Evolutionary conservation across 2,113 vertebrate genomes (phyloP).

Genomic region (Cynoglossus semilaevis): DNA sequence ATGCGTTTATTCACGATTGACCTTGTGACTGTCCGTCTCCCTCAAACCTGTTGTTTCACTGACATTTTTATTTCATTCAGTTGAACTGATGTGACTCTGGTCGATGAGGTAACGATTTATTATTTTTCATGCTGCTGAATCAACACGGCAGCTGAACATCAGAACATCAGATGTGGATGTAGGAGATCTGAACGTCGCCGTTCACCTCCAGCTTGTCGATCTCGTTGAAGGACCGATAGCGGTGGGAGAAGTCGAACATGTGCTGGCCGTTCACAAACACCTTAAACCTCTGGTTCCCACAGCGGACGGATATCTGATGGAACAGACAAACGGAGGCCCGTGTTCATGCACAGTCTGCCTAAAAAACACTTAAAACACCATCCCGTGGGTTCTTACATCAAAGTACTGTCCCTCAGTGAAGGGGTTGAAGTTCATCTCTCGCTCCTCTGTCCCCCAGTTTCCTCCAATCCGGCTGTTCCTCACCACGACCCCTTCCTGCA

Average conservation of each 20-base stretch:
- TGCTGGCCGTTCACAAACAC: conserved; percentile 81
- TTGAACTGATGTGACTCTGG: neutral
- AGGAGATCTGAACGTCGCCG: conserved; percentile 80
- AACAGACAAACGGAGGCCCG: neutral
- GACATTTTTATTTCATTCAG: conserved; percentile 15
- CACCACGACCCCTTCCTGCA: conserved; percentile 63
- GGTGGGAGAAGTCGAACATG: conserved; percentile 79
- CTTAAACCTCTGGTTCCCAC: conserved; percentile 77
- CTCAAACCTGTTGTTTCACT: neutral
- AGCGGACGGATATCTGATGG: conserved; percentile 80
- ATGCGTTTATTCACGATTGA: conserved; percentile 28
- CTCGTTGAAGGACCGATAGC: conserved; percentile 63
- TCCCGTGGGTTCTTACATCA: conserved; percentile 72
- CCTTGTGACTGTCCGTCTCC: neutral
- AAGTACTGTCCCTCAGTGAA: conserved; percentile 82
- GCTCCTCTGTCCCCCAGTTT: conserved; percentile 78
- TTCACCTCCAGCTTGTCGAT: conserved; percentile 77
- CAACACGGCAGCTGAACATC: too few relatives aligned
- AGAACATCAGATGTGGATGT: conserved; percentile 75
- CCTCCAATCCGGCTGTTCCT: conserved; percentile 76
- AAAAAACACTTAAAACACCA: neutral
- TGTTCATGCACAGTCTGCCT: neutral
- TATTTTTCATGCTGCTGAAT: neutral
- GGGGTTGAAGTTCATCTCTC: conserved; percentile 66
- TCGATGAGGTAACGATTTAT: conserved; percentile 5